These are phyloP conservation scores for Caenorhabditis remanei DNA, from an alignment of 1,140 invertebrate genomes.

Conservation along the genomic window DNA sequence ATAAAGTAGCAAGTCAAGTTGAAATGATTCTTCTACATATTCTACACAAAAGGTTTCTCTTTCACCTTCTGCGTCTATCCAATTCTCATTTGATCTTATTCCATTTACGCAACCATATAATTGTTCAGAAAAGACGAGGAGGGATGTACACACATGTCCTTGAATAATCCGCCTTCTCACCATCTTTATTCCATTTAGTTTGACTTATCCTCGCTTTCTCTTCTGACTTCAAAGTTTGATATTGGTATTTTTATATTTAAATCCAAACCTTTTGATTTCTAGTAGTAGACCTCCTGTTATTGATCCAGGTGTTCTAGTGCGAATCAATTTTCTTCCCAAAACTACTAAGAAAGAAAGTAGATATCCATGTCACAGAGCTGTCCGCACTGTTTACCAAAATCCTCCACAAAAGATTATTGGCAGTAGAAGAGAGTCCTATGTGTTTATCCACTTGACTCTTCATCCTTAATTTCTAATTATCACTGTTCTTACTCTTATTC, in stretches of 20 bases:
- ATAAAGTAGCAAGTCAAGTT: too few species aligned
- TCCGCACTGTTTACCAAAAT: not conserved
- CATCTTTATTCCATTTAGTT: not conserved
- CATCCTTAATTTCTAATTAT: not conserved
- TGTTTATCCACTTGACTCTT: conserved; percentile 19
- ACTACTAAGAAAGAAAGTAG: not conserved
- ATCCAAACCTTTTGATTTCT: not conserved
- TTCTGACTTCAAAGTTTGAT: too few species aligned
- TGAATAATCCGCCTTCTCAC: conserved; percentile 26
- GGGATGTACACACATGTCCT: not conserved
- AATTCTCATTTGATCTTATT: too few species aligned
- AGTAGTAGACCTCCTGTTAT: too few species aligned
- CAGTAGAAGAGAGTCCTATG: too few species aligned
- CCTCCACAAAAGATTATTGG: not conserved
- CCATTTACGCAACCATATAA: not conserved
- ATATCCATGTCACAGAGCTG: not conserved
- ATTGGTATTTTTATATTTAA: not conserved
- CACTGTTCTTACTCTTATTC: not conserved
- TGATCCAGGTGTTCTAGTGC: too few species aligned
- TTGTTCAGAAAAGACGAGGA: not conserved
- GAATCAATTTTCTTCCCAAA: not conserved
- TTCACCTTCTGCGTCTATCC: not conserved
- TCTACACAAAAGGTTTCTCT: not conserved
- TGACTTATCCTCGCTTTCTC: not conserved
- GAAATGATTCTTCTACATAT: too few species aligned